Evolutionary conservation across 2,888 invertebrate species (phyloP).

Genomic region (Halictus ligatus): DNA sequence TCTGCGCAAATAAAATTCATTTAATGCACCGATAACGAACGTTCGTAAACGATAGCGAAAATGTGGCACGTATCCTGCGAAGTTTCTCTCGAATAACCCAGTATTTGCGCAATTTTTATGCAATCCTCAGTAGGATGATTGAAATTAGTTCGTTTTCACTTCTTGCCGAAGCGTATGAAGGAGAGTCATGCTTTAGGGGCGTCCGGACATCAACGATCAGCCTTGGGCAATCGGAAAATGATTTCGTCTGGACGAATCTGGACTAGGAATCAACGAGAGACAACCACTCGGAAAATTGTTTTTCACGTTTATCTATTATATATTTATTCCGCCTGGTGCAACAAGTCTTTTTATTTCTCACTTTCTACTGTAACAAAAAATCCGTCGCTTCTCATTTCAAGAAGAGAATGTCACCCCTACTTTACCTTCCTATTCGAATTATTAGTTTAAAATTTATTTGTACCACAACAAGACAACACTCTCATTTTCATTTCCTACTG

Average conservation of each 20-base stretch:
- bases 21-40: not conserved
- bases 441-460: too few relatives aligned
- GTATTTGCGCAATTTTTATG: not conserved
- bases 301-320: too few relatives aligned
- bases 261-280: not conserved
- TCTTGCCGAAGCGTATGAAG: not conserved
- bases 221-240: not conserved
- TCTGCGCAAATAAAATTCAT: not conserved
- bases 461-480: too few relatives aligned
- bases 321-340: too few relatives aligned
- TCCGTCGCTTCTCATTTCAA: too few relatives aligned
- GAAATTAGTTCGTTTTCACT: not conserved
- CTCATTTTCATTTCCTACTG: too few relatives aligned
- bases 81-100: not conserved
- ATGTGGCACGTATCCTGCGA: not conserved
- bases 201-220: not conserved
- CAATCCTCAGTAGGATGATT: not conserved
- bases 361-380: too few relatives aligned
- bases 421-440: too few relatives aligned
- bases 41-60: not conserved
- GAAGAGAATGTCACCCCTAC: too few relatives aligned
- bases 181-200: conserved; percentile 7
- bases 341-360: too few relatives aligned
- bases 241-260: not conserved
- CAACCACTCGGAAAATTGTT: too few relatives aligned